Base-by-base conservation (phyloP, 64 coral and sea anemone genomes). In the Trachythela sp. region DNA sequence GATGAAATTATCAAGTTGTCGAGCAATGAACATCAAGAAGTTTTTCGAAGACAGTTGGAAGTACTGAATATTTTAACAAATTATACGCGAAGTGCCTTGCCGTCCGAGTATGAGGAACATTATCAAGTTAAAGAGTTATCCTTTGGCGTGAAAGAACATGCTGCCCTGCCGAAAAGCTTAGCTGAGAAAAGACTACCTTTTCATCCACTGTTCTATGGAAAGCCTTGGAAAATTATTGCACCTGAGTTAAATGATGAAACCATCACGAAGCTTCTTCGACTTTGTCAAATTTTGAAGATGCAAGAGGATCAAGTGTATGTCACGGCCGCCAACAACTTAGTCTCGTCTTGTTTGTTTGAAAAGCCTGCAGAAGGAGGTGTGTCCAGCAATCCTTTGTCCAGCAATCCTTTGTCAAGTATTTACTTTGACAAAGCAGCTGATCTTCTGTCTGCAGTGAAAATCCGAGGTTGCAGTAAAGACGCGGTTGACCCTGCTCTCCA, bases 191-290 rank as follows among this genome's bases (percentile, higher is more conserved):
- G 75, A 37, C 30, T 80, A 39, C 75, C 75, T 13, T 80, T 80
- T 80, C 75, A 80, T 29, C 75, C 75, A 30, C 18, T 80, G 37
- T 37, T 80, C 35, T 80, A 35, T 39, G 75, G 75, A 1, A 80
- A 15, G 20, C 75, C 75, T 15, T 80, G 75, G 75, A 80, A 80
- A 80, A 80, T 80, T 37, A 80, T 80, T 80, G 75, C 27, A 39
- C 75, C 75, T 9, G 75, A 80, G 37, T 22, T 80, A 39, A 80
- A 80, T 80, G 75, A 80, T 18, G 9, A 37, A 13, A 80, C 75
- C 13, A 80, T 39, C 31, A 20, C 75, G 37, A 80, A 80, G 33
- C 75, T 80, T 37, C 75, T 80, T 39, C 26, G 33, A 80, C 33
- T 80, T 30, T 80, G 75, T 22, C 31, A 39, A 39, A 35, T 80